phyloP scores from a whole-genome alignment of 2,113 vertebrate genomes.

The Leptodactylus fuscus region DNA sequence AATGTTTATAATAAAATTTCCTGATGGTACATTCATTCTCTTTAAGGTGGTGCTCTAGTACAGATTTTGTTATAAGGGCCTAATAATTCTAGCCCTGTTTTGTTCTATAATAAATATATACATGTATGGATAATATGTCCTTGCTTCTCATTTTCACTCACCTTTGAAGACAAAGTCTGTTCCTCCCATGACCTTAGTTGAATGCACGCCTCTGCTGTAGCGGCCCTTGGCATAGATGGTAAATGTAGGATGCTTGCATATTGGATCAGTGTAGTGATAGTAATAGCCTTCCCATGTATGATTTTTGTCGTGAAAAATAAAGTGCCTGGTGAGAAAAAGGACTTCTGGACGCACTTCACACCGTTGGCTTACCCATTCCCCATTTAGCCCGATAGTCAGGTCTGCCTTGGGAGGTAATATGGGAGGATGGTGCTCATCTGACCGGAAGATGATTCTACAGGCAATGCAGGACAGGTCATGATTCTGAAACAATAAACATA shows the following conservation, averaged over 20 bases:
- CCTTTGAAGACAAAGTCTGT: slow-evolving; percentile 97
- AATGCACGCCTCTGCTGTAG: slow-evolving; percentile 89
- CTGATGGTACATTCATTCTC: too few species aligned
- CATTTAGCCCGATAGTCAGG: slow-evolving; percentile 85
- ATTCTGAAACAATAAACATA: slow-evolving; percentile 75
- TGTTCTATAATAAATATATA: too few species aligned
- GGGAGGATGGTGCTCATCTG: slow-evolving; percentile 88
- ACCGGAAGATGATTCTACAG: slow-evolving; percentile 89
- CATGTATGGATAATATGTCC: too few species aligned
- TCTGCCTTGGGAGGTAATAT: slow-evolving; percentile 86
- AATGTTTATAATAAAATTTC: too few species aligned
- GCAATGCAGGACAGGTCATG: slow-evolving; percentile 84
- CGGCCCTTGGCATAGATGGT: slow-evolving; percentile 92
- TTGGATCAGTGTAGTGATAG: slow-evolving; percentile 94
- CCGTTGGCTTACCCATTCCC: slow-evolving; percentile 95
- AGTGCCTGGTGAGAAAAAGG: slow-evolving; percentile 95
- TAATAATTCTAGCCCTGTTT: too few species aligned
- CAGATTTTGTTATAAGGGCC: neutral
- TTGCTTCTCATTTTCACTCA: slow-evolving; percentile 70
- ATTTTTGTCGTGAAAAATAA: slow-evolving; percentile 94
- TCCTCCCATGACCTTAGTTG: slow-evolving; percentile 86
- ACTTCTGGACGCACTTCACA: slow-evolving; percentile 95
- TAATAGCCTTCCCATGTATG: slow-evolving; percentile 97
- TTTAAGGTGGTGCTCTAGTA: too few species aligned
- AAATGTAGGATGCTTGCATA: slow-evolving; percentile 95